A percentile compares a stretch with the other conserved stretches of the same genome.
These are phyloP conservation scores for Cirrhinus molitorella DNA, from an alignment of 2,797 vertebrate species.

Conservation along the genomic window DNA sequence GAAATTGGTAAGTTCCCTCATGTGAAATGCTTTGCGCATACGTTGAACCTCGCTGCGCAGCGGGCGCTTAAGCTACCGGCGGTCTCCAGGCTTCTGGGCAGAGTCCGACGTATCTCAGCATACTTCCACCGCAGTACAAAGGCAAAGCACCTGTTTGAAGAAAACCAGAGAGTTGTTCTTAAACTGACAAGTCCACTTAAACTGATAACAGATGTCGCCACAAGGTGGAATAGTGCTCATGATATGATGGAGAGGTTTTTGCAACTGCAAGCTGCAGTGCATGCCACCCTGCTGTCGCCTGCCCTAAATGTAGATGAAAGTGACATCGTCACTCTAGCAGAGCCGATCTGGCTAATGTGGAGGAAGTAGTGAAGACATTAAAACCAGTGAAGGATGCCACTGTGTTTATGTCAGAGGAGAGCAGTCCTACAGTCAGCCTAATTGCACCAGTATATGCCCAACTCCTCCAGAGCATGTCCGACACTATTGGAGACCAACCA, in stretches of 20 bases:
- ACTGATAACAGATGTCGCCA: slow-evolving; percentile 28
- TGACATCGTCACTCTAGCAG: slow-evolving; percentile 3
- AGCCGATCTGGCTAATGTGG: not conserved
- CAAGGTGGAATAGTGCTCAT: slow-evolving; percentile 30
- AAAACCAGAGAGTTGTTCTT: not conserved
- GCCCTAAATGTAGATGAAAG: slow-evolving; percentile 28
- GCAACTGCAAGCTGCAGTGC: slow-evolving; percentile 41
- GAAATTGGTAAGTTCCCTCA: too few species aligned
- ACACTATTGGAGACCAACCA: not conserved
- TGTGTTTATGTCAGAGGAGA: slow-evolving; percentile 3
- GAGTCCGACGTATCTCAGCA: too few species aligned
- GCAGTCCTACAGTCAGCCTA: slow-evolving; percentile 2
- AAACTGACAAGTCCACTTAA: slow-evolving; percentile 33
- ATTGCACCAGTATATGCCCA: slow-evolving; percentile 4
- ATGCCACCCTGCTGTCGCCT: slow-evolving; percentile 19
- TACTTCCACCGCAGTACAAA: too few species aligned
- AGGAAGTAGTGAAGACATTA: slow-evolving; percentile 3
- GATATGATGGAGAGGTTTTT: slow-evolving; percentile 43
- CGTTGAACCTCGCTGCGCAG: too few species aligned
- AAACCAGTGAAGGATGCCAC: slow-evolving; percentile 27
- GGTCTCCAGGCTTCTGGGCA: too few species aligned
- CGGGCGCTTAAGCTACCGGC: too few species aligned
- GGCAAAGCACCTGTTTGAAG: too few species aligned
- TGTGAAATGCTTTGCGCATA: too few species aligned
- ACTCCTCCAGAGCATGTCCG: slow-evolving; percentile 6